Percentiles rank a stretch among this genome's conserved stretches.
Conservation (phyloP, 2,888 invertebrate species). For the Scrobipalpa costella region DNA sequence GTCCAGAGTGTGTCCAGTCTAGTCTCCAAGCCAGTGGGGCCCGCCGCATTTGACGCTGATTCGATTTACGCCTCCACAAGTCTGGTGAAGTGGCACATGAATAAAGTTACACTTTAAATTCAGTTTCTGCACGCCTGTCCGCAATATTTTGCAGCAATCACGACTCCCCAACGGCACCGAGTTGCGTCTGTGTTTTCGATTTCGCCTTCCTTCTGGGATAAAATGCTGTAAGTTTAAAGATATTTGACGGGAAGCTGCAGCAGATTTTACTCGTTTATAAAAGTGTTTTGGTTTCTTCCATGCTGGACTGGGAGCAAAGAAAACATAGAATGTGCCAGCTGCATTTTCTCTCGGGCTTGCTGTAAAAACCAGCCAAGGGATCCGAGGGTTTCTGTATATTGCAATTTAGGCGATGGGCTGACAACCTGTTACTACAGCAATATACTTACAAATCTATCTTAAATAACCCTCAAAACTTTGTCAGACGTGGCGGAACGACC, state of each 20-base stretch:
- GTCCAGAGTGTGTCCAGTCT: not conserved
- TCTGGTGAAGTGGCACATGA: slow-evolving; percentile 57
- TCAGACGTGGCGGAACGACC: no score
- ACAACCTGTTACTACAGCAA: no score
- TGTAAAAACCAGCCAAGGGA: no score
- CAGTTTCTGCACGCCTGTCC: slow-evolving; percentile 49
- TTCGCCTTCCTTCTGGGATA: not conserved
- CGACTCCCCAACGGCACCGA: slow-evolving; percentile 31
- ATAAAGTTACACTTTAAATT: slow-evolving; percentile 64
- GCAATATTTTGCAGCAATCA: slow-evolving; percentile 52
- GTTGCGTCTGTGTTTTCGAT: slow-evolving; percentile 1
- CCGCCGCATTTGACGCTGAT: slow-evolving; percentile 67
- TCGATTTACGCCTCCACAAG: slow-evolving; percentile 62
- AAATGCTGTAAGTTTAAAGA: not conserved
- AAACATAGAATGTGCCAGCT: no score
- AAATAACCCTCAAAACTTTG: no score
- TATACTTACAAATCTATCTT: no score
- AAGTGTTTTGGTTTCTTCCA: not conserved
- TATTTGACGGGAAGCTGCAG: not conserved
- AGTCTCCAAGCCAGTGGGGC: not conserved
- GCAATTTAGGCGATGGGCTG: no score
- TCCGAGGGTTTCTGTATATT: no score
- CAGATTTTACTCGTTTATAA: not conserved
- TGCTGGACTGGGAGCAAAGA: no score
- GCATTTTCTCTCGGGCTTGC: no score